Percentiles rank a stretch among this genome's conserved stretches.
These are phyloP conservation scores for Drosophila picticornis DNA, from an alignment of 2,888 invertebrate species.

Conservation along the genomic window DNA sequence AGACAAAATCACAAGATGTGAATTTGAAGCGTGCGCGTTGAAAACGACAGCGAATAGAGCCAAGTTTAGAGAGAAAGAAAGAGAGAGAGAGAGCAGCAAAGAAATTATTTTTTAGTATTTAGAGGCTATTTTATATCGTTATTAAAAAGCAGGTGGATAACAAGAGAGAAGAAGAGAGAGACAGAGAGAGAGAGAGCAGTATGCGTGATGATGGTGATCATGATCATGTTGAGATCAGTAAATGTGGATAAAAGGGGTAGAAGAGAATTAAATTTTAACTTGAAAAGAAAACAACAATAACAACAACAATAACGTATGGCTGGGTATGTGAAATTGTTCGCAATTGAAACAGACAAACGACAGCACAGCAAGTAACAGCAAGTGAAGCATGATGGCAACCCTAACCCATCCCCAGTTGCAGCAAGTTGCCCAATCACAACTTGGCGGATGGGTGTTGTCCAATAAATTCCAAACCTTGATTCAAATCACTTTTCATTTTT, in stretches of 20 bases:
- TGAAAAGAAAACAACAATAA: conserved; percentile 25
- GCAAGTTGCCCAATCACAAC: conserved; percentile 3
- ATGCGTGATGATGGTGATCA: background rate
- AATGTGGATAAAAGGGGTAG: conserved; percentile 32
- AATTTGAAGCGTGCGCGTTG: conserved; percentile 70
- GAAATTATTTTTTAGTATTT: conserved; percentile 84
- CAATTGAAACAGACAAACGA: background rate
- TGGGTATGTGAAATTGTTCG: conserved; percentile 29
- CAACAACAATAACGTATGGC: conserved; percentile 10
- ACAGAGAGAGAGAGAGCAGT: conserved; percentile 12
- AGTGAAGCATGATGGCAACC: background rate
- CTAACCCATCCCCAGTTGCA: background rate
- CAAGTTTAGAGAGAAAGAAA: conserved; percentile 26
- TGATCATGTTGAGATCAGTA: conserved; percentile 13
- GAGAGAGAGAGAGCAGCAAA: conserved; percentile 37
- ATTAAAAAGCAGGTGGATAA: conserved; percentile 54
- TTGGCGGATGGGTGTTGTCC: conserved; percentile 36
- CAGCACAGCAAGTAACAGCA: background rate
- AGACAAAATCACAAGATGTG: conserved; percentile 49
- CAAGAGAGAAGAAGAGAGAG: conserved; percentile 3
- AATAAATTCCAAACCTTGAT: conserved; percentile 23
- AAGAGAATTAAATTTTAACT: conserved; percentile 60
- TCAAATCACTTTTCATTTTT: conserved; percentile 25
- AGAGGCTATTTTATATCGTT: conserved; percentile 85
- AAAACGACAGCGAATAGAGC: conserved; percentile 49